These are phyloP conservation scores for Chironex yamaguchii DNA, from an alignment of 30 jellyfish, hydroid and myxozoan genomes.

Conservation along the genomic window DNA sequence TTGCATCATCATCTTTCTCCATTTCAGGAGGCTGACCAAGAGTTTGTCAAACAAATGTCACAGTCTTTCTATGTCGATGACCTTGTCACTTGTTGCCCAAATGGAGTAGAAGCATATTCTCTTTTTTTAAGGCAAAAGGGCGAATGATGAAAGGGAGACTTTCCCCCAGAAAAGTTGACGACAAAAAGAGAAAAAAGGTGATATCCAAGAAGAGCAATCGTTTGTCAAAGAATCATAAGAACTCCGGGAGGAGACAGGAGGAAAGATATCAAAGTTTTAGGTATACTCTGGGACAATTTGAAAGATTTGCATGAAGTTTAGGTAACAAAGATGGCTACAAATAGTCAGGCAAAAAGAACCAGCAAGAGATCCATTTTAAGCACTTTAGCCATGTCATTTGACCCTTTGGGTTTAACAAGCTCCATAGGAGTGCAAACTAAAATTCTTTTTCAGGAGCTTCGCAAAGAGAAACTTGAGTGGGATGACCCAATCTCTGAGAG, in stretches of 20 bases:
- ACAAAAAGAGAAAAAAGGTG: constrained; percentile 8
- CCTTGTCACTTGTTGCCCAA: constrained; percentile 20
- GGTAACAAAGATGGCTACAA: constrained; percentile 4
- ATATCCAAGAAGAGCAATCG: constrained; percentile 4
- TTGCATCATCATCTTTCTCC: constrained; percentile 11
- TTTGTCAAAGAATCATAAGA: constrained; percentile 45
- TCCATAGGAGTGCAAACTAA: constrained; percentile 1
- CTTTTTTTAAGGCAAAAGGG: constrained; percentile 16
- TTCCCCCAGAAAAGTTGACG: constrained; percentile 24
- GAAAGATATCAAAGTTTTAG: constrained; percentile 22
- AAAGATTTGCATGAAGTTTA: neutral
- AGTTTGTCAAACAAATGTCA: constrained; percentile 27
- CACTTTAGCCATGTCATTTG: constrained; percentile 10
- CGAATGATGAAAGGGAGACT: constrained; percentile 24
- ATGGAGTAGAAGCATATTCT: constrained; percentile 16
- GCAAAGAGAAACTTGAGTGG: constrained; percentile 37
- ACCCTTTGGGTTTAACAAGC: constrained; percentile 1
- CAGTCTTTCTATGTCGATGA: constrained; percentile 47
- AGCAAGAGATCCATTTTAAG: constrained; percentile 28
- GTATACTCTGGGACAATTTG: constrained; percentile 41
- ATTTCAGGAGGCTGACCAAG: constrained; percentile 22
- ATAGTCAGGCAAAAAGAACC: constrained; percentile 19
- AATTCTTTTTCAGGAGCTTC: constrained; percentile 18
- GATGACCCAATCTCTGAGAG: constrained; percentile 39
- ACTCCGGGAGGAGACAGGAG: constrained; percentile 10